Percentiles rank a stretch among this genome's conserved stretches.
These are phyloP conservation scores for Agrypnus murinus DNA, from an alignment of 2,888 invertebrate genomes.

Conservation along the genomic window DNA sequence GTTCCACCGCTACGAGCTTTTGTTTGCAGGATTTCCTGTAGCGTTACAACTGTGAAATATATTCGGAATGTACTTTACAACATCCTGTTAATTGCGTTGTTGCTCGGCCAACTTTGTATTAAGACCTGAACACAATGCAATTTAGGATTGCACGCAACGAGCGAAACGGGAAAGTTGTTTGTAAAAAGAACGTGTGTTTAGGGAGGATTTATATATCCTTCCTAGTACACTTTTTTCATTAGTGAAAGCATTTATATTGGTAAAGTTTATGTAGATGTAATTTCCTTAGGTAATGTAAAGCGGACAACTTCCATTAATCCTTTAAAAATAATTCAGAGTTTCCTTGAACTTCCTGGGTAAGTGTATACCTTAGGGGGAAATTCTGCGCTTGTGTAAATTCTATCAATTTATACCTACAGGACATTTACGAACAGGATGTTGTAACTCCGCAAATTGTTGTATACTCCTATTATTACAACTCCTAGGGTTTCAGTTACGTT, in stretches of 20 bases:
- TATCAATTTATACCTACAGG: slow-evolving; percentile 7
- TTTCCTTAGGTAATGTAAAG: neutral
- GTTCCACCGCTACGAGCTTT: slow-evolving; percentile 41
- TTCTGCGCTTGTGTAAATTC: neutral
- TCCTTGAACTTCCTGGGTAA: slow-evolving; percentile 2
- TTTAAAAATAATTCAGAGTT: neutral
- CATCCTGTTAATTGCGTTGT: slow-evolving; percentile 64
- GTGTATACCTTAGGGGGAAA: neutral
- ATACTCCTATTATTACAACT: slow-evolving; percentile 2
- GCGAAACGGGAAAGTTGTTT: slow-evolving; percentile 53
- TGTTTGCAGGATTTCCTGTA: slow-evolving; percentile 50
- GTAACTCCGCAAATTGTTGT: slow-evolving; percentile 7
- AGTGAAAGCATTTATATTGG: neutral
- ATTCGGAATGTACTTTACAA: slow-evolving; percentile 57
- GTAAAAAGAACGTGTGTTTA: slow-evolving; percentile 36
- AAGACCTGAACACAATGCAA: slow-evolving; percentile 60
- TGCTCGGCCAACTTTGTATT: slow-evolving; percentile 60
- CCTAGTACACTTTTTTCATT: too few species aligned
- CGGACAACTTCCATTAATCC: neutral
- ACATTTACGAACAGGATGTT: slow-evolving; percentile 5
- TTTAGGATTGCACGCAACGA: slow-evolving; percentile 60
- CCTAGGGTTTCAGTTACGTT: neutral
- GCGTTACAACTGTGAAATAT: slow-evolving; percentile 53
- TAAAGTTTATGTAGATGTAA: neutral
- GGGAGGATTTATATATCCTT: slow-evolving; percentile 12